Base-by-base conservation (phyloP, 2,888 invertebrate genomes). In the Belgica antarctica region DNA sequence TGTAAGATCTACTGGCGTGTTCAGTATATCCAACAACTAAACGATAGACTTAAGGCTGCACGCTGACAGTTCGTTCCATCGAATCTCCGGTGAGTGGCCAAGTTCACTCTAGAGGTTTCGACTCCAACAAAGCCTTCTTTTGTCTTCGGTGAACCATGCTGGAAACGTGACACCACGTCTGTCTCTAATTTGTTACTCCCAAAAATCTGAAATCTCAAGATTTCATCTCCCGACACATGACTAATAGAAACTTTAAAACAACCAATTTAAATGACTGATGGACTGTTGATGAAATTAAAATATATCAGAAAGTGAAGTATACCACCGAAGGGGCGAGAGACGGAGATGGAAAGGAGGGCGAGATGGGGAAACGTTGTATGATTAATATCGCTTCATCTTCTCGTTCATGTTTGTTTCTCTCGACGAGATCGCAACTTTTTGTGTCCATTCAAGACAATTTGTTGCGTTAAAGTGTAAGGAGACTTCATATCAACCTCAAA, bases 281-380 rank as follows among this genome's bases (percentile, higher is more conserved):
- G 68, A 57, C 68, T 68, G 70, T 25, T 70, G 70, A 70, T 70
- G 70, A 70, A 70, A 70, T 70, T 61, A 61, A 70, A 70, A 61
- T 59, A 41, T 59, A 61, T 69, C 36, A 57, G 57, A 36, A 57
- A 19, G 27, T 59, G 25, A 27, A 59, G 25, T 59, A 27, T n/a
- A 59, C 59, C 59, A 59, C 24, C 25, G 27, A 59, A 12, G 24
- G 27, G 25, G n/a, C n/a, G n/a, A n/a, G n/a, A n/a, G n/a, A n/a
- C n/a, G n/a, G 59, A 15, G 27, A 52, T 4, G 3, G 59, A 59
- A 59, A 27, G n/a, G 68, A 57, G 27, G 52, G 57, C 47, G 47
- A 66, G n/a, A n/a, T 15, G 24, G 5, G 46, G 3, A 4, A 15
- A 15, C 15, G 12, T 7, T 27, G 10, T 68, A 34, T 68, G 68